Evolutionary conservation across 2,113 vertebrate genomes (phyloP), one percentile per base, ranked within the genome.

Genomic region (Urocynchramus pylzowi): DNA sequence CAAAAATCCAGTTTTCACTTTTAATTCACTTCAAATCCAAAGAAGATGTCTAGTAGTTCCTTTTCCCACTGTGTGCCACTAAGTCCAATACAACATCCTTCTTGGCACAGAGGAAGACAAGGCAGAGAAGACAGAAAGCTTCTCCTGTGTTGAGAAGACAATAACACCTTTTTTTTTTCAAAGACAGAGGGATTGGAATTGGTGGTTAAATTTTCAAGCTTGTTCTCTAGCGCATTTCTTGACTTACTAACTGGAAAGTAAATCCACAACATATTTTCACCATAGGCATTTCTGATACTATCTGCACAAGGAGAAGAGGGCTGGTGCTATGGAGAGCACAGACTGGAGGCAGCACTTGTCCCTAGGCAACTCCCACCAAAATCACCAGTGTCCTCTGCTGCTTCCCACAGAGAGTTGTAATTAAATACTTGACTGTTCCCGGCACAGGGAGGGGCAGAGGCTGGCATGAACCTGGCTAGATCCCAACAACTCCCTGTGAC

Each of bases 241-340:
- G 22, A 57, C 52, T 79, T 79, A 42, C 50, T 50, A 50, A 37
- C 6, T 15, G 15, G 30, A 73, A 75, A 77, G 16, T 28, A 77
- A 93, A 83, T 13, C 10, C 13, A 19, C 10, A 64, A 18, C 16
- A 56, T 20, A 37, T 57, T 71, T 35, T 41, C 59, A 57, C 16
- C 15, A 3, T 2, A 3, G 35, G 35, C 8, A 60, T 49, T 79
- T 61, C 27, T 57, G 31, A 74, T 21, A 41, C 1, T 30, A 42
- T 11, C 10, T 37, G 15, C 10, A 52, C n/a, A 44, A 35, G 21
- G 14, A 63, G 24, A 41, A 24, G 33, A 33, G 18, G 33, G 31
- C 14, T 65, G 1, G 0, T 49, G 17, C 19, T 24, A 52, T 0
- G 1, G 30, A 50, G 16, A 11, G 5, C 39, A 49, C 0, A 0